Conservation (phyloP, 2,888 invertebrate species). For the Tuberolachnus salignus region DNA sequence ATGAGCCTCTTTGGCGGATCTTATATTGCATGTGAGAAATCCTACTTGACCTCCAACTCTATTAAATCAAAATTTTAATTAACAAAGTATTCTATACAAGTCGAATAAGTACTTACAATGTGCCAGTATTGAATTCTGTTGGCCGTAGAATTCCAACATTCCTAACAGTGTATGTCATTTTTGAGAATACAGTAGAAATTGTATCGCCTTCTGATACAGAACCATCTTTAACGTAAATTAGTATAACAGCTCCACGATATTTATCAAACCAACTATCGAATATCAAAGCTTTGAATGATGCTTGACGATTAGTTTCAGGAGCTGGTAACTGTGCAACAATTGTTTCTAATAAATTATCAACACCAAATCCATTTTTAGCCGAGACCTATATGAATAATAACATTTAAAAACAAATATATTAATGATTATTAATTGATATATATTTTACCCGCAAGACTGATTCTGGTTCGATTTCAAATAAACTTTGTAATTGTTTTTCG, state of each 20-base stretch:
- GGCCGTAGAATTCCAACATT: constrained; percentile 82
- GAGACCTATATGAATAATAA: constrained; percentile 69
- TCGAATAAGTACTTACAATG: constrained; percentile 66
- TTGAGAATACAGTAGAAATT: constrained; percentile 73
- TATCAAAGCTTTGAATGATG: constrained; percentile 78
- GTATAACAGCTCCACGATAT: constrained; percentile 80
- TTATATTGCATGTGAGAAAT: constrained; percentile 81
- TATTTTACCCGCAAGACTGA: constrained; percentile 73
- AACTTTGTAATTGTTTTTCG: constrained; percentile 74
- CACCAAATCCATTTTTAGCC: constrained; percentile 88
- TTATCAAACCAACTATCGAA: constrained; percentile 91
- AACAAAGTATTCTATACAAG: neutral
- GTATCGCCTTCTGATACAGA: constrained; percentile 74
- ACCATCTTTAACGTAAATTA: constrained; percentile 81
- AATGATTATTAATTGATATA: neutral
- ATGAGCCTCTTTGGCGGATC: constrained; percentile 73
- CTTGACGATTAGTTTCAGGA: constrained; percentile 69
- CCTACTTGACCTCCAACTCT: constrained; percentile 92
- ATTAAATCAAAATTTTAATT: constrained; percentile 52
- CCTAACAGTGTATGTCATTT: constrained; percentile 79
- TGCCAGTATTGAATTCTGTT: constrained; percentile 70
- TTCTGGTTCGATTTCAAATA: constrained; percentile 80
- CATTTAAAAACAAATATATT: no score
- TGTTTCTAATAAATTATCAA: constrained; percentile 76
- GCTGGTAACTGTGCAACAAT: constrained; percentile 81